Evolutionary conservation across 2,888 invertebrate species (phyloP).

Genomic region (Lacanobia oleracea): DNA sequence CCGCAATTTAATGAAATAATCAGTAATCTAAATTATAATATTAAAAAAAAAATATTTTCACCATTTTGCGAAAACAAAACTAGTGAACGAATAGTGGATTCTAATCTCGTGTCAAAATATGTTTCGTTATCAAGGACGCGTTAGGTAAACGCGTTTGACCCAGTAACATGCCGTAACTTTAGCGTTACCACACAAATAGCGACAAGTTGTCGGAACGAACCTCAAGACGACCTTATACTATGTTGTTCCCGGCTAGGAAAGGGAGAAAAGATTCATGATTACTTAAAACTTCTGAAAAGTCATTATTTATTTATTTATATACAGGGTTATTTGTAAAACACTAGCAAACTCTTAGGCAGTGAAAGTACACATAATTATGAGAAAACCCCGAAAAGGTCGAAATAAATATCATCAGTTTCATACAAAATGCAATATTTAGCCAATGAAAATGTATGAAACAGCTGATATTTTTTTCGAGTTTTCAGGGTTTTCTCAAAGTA

Average conservation of each 20-base stretch:
- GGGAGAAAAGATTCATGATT: neutral
- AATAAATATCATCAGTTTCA: too few relatives aligned
- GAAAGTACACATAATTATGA: too few relatives aligned
- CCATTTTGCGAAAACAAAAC: neutral
- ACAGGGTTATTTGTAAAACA: too few relatives aligned
- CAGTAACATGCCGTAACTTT: constrained; percentile 44
- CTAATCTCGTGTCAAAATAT: constrained; percentile 54
- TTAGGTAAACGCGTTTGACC: constrained; percentile 61
- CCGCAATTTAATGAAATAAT: neutral
- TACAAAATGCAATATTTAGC: too few relatives aligned
- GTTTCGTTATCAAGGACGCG: constrained; percentile 63
- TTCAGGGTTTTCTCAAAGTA: too few relatives aligned
- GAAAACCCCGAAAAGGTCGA: too few relatives aligned
- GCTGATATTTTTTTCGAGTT: too few relatives aligned
- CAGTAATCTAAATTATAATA: neutral
- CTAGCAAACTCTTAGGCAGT: too few relatives aligned
- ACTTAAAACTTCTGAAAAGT: neutral
- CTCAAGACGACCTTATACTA: neutral
- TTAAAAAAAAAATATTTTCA: neutral
- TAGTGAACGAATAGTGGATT: constrained; percentile 26
- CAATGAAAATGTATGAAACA: too few relatives aligned
- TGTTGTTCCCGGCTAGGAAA: neutral
- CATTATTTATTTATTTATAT: too few relatives aligned
- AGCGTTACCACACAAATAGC: constrained; percentile 36
- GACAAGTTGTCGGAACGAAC: constrained; percentile 13